Evolutionary conservation across 92 coral and sea anemone genomes (phyloP).

Genomic region (Meandrina meandrites): DNA sequence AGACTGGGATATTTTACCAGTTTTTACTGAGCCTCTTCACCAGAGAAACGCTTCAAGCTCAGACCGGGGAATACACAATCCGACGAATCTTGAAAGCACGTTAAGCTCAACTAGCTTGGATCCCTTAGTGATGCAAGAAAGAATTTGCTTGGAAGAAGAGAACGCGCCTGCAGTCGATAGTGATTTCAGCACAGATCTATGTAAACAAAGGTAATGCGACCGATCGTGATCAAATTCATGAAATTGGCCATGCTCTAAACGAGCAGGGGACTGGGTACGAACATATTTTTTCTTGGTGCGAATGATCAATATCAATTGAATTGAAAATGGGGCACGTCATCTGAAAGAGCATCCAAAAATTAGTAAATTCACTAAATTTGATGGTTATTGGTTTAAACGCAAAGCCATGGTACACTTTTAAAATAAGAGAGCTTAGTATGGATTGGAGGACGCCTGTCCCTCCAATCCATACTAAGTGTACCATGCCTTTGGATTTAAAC

Average conservation of each 20-base stretch:
- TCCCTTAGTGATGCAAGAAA: neutral
- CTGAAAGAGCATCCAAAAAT: no score
- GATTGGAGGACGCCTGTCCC: no score
- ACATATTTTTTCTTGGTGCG: no score
- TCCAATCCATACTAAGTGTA: no score
- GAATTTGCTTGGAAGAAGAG: neutral
- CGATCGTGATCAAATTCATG: neutral
- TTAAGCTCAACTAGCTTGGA: neutral
- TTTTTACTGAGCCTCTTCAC: neutral
- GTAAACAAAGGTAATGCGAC: conserved; percentile 10
- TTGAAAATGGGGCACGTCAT: no score
- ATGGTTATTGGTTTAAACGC: no score
- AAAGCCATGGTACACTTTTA: no score
- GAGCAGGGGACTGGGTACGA: no score
- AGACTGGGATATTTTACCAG: conserved; percentile 9
- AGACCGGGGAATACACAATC: neutral
- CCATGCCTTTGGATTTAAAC: no score
- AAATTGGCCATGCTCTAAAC: neutral
- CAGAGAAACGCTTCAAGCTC: neutral
- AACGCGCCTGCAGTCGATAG: neutral
- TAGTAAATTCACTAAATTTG: no score
- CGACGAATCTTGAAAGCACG: neutral
- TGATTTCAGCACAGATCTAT: conserved; percentile 6
- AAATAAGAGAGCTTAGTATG: no score
- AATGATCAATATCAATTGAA: no score